phyloP scores from a whole-genome alignment of 92 coral and sea anemone species.

The Porites cylindrica region DNA sequence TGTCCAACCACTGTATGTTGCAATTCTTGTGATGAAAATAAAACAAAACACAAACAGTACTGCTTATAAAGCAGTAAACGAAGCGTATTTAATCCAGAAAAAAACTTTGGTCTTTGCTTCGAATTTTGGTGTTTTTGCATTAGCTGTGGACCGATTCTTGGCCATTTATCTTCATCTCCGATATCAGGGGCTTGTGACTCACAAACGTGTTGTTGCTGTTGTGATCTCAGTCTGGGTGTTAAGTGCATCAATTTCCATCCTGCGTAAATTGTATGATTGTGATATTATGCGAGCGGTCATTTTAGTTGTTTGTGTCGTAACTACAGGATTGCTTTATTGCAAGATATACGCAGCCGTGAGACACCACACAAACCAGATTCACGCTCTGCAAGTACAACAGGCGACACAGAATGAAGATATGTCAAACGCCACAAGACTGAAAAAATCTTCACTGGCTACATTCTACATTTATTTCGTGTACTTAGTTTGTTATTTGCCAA shows the following conservation, averaged over 20 bases:
- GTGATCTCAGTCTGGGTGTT: neutral
- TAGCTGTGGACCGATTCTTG: neutral
- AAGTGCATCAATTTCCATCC: neutral
- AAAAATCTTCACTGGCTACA: neutral
- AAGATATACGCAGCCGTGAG: neutral
- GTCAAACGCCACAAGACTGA: neutral
- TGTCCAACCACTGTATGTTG: no score
- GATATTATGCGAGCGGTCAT: no score
- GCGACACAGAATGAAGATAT: neutral
- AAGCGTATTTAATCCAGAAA: no score
- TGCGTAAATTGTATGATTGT: no score
- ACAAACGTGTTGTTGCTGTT: constrained; percentile 14
- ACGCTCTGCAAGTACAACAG: neutral
- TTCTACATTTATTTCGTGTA: neutral
- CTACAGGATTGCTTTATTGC: neutral
- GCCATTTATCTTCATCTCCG: constrained; percentile 17
- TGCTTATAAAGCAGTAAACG: no score
- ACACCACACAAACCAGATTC: neutral
- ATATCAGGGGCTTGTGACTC: constrained; percentile 8
- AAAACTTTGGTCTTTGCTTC: neutral
- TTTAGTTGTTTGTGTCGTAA: neutral
- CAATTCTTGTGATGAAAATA: no score
- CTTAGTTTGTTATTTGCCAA: neutral
- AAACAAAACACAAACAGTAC: no score
- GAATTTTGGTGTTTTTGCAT: neutral